Conservation (phyloP, 1,140 invertebrate genomes). For the Drosophila azteca region DNA sequence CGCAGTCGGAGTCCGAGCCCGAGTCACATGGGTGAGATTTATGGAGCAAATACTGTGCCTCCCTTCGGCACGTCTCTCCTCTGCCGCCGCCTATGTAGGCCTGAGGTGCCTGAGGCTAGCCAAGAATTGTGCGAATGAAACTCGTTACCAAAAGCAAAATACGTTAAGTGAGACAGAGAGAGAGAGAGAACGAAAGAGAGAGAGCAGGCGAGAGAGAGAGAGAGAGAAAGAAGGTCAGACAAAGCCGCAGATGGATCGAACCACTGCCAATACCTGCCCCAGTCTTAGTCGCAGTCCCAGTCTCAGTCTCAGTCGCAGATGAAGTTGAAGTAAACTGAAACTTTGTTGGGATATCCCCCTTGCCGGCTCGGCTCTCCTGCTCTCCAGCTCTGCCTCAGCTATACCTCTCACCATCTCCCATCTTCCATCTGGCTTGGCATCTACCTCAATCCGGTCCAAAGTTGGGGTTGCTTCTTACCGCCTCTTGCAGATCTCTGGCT, state of each 20-base stretch:
- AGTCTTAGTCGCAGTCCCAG: slow-evolving; percentile 7
- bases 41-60: slow-evolving; percentile 67
- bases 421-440: slow-evolving; percentile 20
- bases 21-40: slow-evolving; percentile 69
- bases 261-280: slow-evolving; percentile 46
- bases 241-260: slow-evolving; percentile 59
- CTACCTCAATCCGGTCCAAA: slow-evolving; percentile 53
- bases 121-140: slow-evolving; percentile 73
- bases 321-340: slow-evolving; percentile 22
- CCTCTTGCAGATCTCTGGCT: slow-evolving; percentile 38
- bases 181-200: not conserved
- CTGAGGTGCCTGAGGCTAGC: slow-evolving; percentile 25
- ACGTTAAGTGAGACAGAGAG: slow-evolving; percentile 8
- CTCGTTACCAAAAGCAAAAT: slow-evolving; percentile 55
- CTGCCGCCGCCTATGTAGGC: slow-evolving; percentile 6
- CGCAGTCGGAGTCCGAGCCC: too few relatives aligned
- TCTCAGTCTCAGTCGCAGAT: not conserved
- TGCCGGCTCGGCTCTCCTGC: slow-evolving; percentile 2
- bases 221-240: slow-evolving; percentile 38
- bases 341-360: slow-evolving; percentile 31
- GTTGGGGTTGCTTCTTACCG: slow-evolving; percentile 2
- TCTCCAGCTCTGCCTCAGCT: not conserved
- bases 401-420: too few relatives aligned
- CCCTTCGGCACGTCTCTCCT: slow-evolving; percentile 7
- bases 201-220: slow-evolving; percentile 4